Conservation (phyloP, 2,888 invertebrate genomes). For the Drosophila nigricruria region DNA sequence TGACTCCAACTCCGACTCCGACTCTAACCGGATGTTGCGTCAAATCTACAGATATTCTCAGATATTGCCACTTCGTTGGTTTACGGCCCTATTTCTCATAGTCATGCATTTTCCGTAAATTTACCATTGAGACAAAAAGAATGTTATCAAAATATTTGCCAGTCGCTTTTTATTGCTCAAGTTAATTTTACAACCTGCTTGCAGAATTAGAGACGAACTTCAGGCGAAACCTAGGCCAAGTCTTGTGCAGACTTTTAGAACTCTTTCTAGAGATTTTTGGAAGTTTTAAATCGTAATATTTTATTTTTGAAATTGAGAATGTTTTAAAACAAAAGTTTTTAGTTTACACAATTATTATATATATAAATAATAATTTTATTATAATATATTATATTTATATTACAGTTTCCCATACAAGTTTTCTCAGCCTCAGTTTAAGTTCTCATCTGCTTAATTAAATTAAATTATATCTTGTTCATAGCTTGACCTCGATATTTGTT, state of each 20-base stretch:
- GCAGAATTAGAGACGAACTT: constrained; percentile 21
- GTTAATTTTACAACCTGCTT: constrained; percentile 60
- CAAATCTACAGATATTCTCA: constrained; percentile 62
- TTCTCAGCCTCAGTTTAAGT: too few species aligned
- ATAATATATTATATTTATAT: too few species aligned
- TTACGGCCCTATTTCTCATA: constrained; percentile 48
- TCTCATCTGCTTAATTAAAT: too few species aligned
- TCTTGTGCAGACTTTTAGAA: not conserved
- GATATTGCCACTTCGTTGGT: constrained; percentile 59
- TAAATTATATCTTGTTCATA: too few species aligned
- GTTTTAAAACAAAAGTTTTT: not conserved
- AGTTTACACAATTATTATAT: not conserved
- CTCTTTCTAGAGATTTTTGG: not conserved
- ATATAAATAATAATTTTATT: too few species aligned
- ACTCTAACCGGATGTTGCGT: constrained; percentile 31
- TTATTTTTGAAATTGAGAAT: not conserved
- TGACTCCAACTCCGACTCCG: not conserved
- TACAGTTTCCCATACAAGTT: too few species aligned
- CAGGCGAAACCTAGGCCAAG: not conserved
- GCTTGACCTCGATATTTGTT: not conserved
- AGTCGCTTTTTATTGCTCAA: constrained; percentile 57
- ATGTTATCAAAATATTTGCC: constrained; percentile 62
- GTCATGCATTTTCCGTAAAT: constrained; percentile 36
- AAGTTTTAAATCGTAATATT: not conserved
- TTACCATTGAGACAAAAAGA: constrained; percentile 30